These are phyloP conservation scores for Onychomys torridus DNA, from an alignment of 2,797 vertebrate species.

Conservation along the genomic window DNA sequence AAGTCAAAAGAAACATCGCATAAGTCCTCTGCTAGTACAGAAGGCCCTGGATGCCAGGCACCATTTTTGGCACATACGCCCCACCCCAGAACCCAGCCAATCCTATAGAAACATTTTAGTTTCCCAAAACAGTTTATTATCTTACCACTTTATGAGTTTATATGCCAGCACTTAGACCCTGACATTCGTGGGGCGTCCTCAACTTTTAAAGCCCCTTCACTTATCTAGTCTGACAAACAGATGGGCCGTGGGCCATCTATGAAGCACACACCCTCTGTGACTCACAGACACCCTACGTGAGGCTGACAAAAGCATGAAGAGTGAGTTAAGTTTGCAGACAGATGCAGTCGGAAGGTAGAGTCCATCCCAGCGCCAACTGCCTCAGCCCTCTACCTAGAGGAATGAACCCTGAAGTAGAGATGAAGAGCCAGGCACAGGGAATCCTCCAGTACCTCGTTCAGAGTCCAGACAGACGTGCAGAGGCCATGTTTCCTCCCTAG, in stretches of 20 bases:
- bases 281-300: not conserved
- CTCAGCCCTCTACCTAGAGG: not conserved
- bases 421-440: too few species aligned
- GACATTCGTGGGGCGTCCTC: not conserved
- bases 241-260: not conserved
- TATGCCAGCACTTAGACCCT: not conserved
- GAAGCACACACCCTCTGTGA: not conserved
- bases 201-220: not conserved
- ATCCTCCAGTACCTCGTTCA: not conserved
- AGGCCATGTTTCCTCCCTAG: not conserved
- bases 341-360: not conserved
- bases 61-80: too few species aligned
- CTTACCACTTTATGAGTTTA: not conserved
- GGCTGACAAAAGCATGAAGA: not conserved
- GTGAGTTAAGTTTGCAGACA: not conserved
- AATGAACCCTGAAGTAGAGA: too few species aligned
- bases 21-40: not conserved
- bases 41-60: not conserved
- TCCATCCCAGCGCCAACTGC: not conserved
- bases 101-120: not conserved
- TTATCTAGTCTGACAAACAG: not conserved
- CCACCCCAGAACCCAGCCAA: not conserved
- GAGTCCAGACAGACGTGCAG: not conserved
- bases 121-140: not conserved
- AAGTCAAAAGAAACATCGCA: not conserved